A percentile compares a stretch with the other conserved stretches of the same genome.
Evolutionary conservation across 2,113 vertebrate genomes (phyloP).

Genomic region (Lichenostomus cassidix): DNA sequence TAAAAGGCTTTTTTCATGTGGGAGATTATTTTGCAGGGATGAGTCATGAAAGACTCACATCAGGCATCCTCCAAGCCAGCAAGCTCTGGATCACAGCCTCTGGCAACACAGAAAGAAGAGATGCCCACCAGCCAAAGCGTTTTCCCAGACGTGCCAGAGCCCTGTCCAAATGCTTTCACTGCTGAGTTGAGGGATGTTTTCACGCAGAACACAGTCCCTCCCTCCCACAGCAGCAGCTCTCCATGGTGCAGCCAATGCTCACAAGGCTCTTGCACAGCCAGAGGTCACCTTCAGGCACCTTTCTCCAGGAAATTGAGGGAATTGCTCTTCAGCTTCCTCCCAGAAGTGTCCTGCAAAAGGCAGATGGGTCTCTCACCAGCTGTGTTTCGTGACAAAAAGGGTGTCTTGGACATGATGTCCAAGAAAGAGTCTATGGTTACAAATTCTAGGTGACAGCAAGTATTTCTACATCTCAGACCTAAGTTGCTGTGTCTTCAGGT

Average conservation of each 20-base stretch:
- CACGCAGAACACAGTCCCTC: background rate
- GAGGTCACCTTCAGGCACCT: background rate
- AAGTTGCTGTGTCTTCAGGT: background rate
- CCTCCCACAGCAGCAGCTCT: background rate
- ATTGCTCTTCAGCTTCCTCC: background rate
- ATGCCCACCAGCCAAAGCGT: background rate
- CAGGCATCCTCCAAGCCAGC: background rate
- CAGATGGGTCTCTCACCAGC: background rate
- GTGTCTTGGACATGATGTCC: background rate
- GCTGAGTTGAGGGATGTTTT: background rate
- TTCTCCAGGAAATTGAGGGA: background rate
- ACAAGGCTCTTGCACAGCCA: fast-evolving
- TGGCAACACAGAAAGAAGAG: background rate
- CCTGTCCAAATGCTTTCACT: background rate
- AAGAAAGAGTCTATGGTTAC: background rate
- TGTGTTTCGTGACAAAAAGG: background rate
- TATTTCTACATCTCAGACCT: background rate
- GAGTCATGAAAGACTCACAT: background rate
- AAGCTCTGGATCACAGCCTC: background rate
- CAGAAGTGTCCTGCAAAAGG: background rate
- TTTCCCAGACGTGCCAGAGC: background rate
- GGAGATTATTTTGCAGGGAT: background rate
- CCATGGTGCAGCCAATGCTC: background rate
- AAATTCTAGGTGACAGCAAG: background rate
- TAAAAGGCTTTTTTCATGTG: background rate